phyloP scores from a whole-genome alignment of 1,140 invertebrate species.

The Drosophila busckii region DNA sequence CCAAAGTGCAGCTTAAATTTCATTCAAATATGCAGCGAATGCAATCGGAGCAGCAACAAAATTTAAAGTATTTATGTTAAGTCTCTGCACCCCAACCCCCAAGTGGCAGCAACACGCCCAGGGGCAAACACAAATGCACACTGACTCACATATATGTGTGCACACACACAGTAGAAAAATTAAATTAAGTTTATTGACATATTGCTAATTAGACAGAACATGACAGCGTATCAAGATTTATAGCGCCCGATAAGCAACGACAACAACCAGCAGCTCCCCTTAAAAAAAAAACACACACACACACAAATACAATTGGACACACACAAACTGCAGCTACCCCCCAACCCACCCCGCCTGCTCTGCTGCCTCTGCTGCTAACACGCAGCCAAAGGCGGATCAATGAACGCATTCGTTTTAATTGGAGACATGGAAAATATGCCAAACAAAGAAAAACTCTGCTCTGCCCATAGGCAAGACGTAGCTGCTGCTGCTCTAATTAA shows the following conservation, averaged over 20 bases:
- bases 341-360: not conserved
- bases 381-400: constrained; percentile 56
- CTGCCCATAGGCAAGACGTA: constrained; percentile 37
- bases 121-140: constrained; percentile 11
- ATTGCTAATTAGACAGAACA: constrained; percentile 79
- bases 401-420: constrained; percentile 78
- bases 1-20: constrained; percentile 18
- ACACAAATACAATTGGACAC: not conserved
- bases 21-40: constrained; percentile 34
- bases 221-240: constrained; percentile 78
- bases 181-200: constrained; percentile 78
- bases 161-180: constrained; percentile 40
- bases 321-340: not conserved
- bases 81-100: not conserved
- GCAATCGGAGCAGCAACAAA: constrained; percentile 19
- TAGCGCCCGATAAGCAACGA: constrained; percentile 67
- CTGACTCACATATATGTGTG: constrained; percentile 11
- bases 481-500: constrained; percentile 57
- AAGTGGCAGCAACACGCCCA: not conserved
- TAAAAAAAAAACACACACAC: too few relatives aligned
- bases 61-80: constrained; percentile 26
- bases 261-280: constrained; percentile 6
- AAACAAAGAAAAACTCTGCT: constrained; percentile 48
- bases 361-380: not conserved
- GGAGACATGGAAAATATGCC: constrained; percentile 74